Conservation (phyloP, 1,140 invertebrate genomes). For the Pollicipes pollicipes region DNA sequence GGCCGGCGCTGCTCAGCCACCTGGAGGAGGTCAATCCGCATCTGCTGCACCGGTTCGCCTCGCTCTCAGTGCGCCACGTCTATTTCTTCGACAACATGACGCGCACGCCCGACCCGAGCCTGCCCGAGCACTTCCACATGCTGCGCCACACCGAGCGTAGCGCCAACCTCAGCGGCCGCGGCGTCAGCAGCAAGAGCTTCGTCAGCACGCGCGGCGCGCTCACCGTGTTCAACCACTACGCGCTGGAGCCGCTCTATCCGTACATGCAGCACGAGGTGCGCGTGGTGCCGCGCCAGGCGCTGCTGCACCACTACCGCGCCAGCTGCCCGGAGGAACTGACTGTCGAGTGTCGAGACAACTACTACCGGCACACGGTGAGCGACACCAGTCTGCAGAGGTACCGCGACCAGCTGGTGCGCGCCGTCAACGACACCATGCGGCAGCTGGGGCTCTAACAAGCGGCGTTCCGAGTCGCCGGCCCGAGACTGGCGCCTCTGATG, state of each 20-base stretch:
- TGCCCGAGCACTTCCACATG: slow-evolving; percentile 87
- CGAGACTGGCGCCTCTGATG: no score
- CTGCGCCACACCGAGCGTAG: slow-evolving; percentile 76
- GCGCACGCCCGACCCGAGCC: slow-evolving; percentile 40
- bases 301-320: slow-evolving; percentile 68
- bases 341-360: slow-evolving; percentile 15
- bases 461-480: no score
- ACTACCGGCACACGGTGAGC: slow-evolving; percentile 11
- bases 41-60: slow-evolving; percentile 14
- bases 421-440: neutral
- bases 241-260: slow-evolving; percentile 49
- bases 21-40: slow-evolving; percentile 29
- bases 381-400: slow-evolving; percentile 16
- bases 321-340: slow-evolving; percentile 16
- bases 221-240: slow-evolving; percentile 81
- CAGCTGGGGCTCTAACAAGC: neutral
- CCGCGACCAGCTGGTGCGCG: slow-evolving; percentile 9
- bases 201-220: slow-evolving; percentile 74
- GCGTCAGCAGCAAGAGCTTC: slow-evolving; percentile 86
- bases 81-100: slow-evolving; percentile 18
- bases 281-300: slow-evolving; percentile 60
- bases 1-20: slow-evolving; percentile 56
- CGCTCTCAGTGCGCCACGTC: slow-evolving; percentile 17
- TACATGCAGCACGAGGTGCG: slow-evolving; percentile 47
- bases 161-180: slow-evolving; percentile 78